These are phyloP conservation scores for Platyrinchus mystaceus DNA, from an alignment of 2,797 vertebrate species.

Conservation along the genomic window DNA sequence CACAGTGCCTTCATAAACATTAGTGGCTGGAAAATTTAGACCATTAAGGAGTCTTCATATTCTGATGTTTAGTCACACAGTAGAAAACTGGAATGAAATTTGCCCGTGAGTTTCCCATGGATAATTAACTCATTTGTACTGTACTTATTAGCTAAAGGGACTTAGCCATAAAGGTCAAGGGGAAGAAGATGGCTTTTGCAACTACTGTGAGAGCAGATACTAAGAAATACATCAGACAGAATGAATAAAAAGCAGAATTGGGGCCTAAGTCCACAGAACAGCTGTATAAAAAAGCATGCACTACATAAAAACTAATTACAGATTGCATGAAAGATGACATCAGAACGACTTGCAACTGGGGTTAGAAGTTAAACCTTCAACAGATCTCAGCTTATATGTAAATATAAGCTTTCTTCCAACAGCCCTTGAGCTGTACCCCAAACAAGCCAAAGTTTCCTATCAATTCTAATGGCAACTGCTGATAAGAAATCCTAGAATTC, in stretches of 20 bases:
- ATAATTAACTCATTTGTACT: conserved; percentile 24
- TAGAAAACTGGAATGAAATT: neutral
- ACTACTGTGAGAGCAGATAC: neutral
- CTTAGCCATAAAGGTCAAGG: conserved; percentile 10
- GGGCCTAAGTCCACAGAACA: neutral
- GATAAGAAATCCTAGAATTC: neutral
- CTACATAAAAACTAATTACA: neutral
- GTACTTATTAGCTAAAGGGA: conserved; percentile 1
- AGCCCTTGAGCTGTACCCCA: neutral
- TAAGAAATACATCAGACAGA: neutral
- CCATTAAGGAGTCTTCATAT: neutral
- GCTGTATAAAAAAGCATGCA: neutral
- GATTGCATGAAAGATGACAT: neutral
- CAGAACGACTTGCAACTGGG: neutral
- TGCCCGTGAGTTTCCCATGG: neutral
- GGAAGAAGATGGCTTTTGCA: neutral
- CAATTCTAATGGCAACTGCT: neutral
- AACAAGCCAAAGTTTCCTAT: neutral
- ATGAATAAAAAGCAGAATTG: neutral
- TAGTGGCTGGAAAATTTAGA: neutral
- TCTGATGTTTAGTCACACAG: neutral
- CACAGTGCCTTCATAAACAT: neutral
- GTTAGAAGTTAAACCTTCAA: neutral
- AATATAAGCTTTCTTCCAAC: neutral
- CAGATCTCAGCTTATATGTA: neutral